A percentile compares a stretch with the other conserved stretches of the same genome.
These are phyloP conservation scores for Sinohyriopsis cumingii DNA, from an alignment of 2,888 invertebrate genomes.

Conservation along the genomic window DNA sequence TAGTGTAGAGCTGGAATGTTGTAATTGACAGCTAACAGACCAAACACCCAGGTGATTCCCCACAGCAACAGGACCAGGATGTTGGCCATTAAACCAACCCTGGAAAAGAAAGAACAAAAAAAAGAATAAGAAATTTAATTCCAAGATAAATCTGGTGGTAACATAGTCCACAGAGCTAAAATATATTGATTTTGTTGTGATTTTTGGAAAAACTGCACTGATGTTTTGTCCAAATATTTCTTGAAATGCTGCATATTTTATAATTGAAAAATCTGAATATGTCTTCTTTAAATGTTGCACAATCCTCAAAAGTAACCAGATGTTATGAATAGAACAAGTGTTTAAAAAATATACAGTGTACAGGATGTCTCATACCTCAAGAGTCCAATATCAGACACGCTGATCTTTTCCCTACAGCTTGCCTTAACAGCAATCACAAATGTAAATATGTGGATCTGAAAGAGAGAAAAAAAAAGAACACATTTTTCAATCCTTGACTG, in stretches of 20 bases:
- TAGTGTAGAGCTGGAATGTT: slow-evolving; percentile 82
- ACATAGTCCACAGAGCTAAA: too few species aligned
- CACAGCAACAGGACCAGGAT: slow-evolving; percentile 86
- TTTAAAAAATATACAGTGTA: not conserved
- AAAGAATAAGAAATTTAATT: not conserved
- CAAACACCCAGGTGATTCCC: slow-evolving; percentile 89
- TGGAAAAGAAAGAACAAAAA: slow-evolving; percentile 62
- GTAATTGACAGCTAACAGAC: slow-evolving; percentile 84
- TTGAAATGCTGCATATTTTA: too few species aligned
- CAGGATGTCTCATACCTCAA: slow-evolving; percentile 75
- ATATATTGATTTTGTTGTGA: too few species aligned
- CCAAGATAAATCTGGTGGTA: too few species aligned
- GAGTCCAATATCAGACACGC: slow-evolving; percentile 84
- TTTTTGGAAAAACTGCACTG: too few species aligned
- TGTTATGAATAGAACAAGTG: not conserved
- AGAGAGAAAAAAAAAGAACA: slow-evolving; percentile 9
- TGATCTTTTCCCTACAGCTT: slow-evolving; percentile 79
- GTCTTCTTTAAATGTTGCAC: not conserved
- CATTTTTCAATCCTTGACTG: too few species aligned
- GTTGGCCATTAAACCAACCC: slow-evolving; percentile 89
- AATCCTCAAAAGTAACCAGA: not conserved
- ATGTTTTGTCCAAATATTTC: too few species aligned
- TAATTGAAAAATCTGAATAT: too few species aligned
- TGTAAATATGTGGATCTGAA: slow-evolving; percentile 80
- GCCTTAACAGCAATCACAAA: slow-evolving; percentile 90